Base-by-base conservation (phyloP, 2,113 vertebrate genomes). In the Atrichornis clamosus region DNA sequence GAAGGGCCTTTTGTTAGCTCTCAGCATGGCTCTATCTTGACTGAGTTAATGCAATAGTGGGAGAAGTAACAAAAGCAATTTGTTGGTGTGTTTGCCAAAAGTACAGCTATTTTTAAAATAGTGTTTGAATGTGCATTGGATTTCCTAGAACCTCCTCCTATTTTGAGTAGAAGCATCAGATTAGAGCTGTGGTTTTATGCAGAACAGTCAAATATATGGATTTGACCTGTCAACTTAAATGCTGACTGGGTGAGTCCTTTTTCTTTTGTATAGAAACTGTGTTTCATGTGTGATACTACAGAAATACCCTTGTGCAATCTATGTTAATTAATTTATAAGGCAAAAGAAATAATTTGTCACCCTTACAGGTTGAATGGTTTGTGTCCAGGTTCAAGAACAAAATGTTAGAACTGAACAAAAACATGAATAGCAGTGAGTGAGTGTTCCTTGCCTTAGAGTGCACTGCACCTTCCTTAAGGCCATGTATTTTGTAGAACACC, bases 91-190 rank as follows among this genome's bases (percentile, higher is more conserved):
- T 93, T 89, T 95, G 84, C 84, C 55, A 65, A 69, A 86, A 93
- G 12, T 50, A 33, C 50, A 46, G 73, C 63, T 95, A 74, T 95
- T 95, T 95, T 87, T 81, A 56, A 89, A 89, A 84, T 27, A 95
- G 22, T 14, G 4, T 49, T 85, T 85, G 30, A 85, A 74, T 13
- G 24, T 80, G 63, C 63, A 37, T 70, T 96, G 79, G 42, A 65
- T 95, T 96, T 93, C 81, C 55, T 76, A 67, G 62, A 89, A 80
- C 55, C 23, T 84, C 32, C 14, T 91, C 49, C 67, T 77, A 2
- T 76, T 93, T 93, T 62, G 68, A 87, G 87, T 59, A 84, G 28
- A 84, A 53, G 32, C 53, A 79, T n/a, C 69, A 49, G 87, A 62
- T 73, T 15, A 83, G 75, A 77, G 55, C 39, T 53, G 68, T 70